Percentiles rank a stretch among this genome's conserved stretches.
phyloP scores from a whole-genome alignment of 1,140 invertebrate genomes.

The Vanessa atalanta region DNA sequence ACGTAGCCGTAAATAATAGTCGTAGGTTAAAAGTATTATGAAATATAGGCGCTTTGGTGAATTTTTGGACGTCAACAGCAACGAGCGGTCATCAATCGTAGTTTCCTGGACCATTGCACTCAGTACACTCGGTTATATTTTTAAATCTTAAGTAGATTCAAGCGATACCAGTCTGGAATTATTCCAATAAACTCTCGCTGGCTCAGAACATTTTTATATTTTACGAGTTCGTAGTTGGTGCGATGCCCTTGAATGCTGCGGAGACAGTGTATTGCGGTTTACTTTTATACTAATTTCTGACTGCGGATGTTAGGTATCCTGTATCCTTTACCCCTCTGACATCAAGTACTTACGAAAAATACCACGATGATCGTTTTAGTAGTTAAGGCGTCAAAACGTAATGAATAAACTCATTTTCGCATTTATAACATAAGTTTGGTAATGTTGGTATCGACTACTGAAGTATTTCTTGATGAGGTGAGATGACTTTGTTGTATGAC shows the following conservation, averaged over 20 bases:
- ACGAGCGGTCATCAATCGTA: constrained; percentile 3
- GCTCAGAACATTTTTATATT: constrained; percentile 46
- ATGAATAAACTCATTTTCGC: too few relatives aligned
- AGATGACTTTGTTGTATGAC: too few relatives aligned
- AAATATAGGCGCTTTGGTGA: not conserved
- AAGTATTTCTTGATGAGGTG: too few relatives aligned
- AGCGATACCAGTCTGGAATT: constrained; percentile 47
- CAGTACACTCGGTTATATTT: constrained; percentile 23
- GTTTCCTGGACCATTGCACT: constrained; percentile 34
- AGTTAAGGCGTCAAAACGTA: too few relatives aligned
- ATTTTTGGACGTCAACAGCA: not conserved
- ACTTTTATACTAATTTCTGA: too few relatives aligned
- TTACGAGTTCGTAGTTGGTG: constrained; percentile 32
- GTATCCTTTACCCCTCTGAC: too few relatives aligned
- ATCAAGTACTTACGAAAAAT: too few relatives aligned
- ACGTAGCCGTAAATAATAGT: constrained; percentile 2
- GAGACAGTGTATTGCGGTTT: not conserved
- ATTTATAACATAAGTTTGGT: too few relatives aligned
- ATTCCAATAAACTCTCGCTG: constrained; percentile 58
- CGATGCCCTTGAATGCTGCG: not conserved
- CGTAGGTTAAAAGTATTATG: constrained; percentile 32
- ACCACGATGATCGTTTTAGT: too few relatives aligned
- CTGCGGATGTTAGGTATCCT: too few relatives aligned
- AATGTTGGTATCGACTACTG: too few relatives aligned
- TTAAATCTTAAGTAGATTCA: constrained; percentile 36